A percentile compares a stretch with the other conserved stretches of the same genome.
phyloP scores from a whole-genome alignment of 1,140 invertebrate species.

The Sitobion miscanthi region DNA sequence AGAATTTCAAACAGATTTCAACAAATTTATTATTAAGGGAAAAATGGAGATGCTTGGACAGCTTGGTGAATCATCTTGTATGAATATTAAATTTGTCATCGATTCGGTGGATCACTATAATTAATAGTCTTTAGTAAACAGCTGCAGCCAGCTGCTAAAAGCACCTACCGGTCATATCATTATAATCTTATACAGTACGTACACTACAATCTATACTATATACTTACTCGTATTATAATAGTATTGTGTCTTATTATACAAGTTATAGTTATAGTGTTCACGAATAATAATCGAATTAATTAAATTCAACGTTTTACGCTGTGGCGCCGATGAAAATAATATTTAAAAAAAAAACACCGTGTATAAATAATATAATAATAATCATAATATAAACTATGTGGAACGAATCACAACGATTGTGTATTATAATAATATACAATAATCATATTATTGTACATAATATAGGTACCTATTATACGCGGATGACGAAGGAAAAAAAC shows the following conservation, averaged over 20 bases:
- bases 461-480: no score
- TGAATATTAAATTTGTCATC: neutral
- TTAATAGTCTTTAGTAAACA: neutral
- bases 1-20: neutral
- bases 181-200: no score
- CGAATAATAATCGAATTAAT: neutral
- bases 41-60: neutral
- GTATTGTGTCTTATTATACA: neutral
- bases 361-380: neutral
- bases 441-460: neutral
- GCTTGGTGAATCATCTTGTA: neutral
- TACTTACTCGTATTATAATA: no score
- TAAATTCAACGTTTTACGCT: neutral
- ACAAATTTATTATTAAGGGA: neutral
- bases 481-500: neutral
- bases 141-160: no score
- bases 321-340: neutral
- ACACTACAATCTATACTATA: no score
- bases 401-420: neutral
- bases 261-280: neutral
- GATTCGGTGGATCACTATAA: neutral
- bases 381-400: neutral
- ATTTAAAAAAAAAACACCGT: neutral
- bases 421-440: neutral
- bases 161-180: no score